Evolutionary conservation across 2,888 invertebrate species (phyloP).

Genomic region (Zygothrica quintamaculata): DNA sequence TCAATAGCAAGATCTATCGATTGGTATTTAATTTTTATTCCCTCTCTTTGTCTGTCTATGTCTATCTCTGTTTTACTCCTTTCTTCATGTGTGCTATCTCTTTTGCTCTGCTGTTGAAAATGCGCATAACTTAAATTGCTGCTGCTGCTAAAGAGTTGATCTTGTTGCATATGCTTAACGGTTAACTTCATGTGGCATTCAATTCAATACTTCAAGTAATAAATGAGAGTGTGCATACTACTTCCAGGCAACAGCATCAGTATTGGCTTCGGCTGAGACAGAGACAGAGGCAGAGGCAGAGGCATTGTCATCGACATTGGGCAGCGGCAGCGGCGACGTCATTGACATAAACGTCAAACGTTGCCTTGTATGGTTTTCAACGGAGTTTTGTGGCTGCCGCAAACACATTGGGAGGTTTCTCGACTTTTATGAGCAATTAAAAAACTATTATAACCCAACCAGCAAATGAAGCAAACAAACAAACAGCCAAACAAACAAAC

Average conservation of each 20-base stretch:
- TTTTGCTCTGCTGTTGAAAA: too few species aligned
- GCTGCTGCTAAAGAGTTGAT: constrained; percentile 33
- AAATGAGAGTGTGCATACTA: constrained; percentile 42
- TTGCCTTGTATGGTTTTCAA: constrained; percentile 27
- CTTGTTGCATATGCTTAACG: constrained; percentile 70
- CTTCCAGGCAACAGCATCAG: constrained; percentile 15
- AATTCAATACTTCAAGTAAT: constrained; percentile 54
- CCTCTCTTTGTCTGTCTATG: constrained; percentile 2
- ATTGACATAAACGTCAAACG: background rate
- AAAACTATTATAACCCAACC: constrained; percentile 58
- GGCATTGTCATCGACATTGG: constrained; percentile 4
- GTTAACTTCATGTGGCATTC: constrained; percentile 51
- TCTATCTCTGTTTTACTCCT: constrained; percentile 26
- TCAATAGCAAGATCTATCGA: constrained; percentile 64
- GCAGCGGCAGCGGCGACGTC: constrained; percentile 1
- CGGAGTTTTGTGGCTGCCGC: constrained; percentile 11
- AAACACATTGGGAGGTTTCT: constrained; percentile 29
- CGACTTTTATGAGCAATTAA: constrained; percentile 71
- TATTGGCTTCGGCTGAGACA: constrained; percentile 1
- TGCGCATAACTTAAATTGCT: constrained; percentile 60
- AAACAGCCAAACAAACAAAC: background rate
- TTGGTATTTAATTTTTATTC: constrained; percentile 11
- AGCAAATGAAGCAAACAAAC: background rate
- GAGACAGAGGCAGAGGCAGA: background rate
- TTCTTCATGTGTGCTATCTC: too few species aligned